Conservation (phyloP, 2,113 vertebrate genomes). For the Scomber scombrus region DNA sequence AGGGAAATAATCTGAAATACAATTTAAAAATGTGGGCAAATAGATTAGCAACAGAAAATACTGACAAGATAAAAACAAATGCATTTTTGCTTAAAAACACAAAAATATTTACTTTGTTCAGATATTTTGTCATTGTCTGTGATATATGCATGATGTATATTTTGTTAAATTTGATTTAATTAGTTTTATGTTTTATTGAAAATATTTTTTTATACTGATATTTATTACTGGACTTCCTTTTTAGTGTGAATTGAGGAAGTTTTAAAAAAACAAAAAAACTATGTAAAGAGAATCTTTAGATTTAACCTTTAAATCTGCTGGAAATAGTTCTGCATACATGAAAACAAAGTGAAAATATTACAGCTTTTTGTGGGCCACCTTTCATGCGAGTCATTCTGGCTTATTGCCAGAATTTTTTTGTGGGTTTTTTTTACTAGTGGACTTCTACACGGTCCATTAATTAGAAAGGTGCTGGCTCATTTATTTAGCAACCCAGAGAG, state of each 20-base stretch:
- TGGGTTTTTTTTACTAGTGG: constrained; percentile 7
- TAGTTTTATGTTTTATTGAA: not conserved
- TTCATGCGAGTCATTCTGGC: constrained; percentile 24
- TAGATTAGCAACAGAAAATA: not conserved
- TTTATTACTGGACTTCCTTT: not conserved
- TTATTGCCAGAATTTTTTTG: constrained; percentile 28
- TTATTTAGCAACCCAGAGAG: constrained; percentile 49
- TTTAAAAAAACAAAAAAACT: not conserved
- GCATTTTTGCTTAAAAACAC: not conserved
- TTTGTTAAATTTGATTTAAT: not conserved
- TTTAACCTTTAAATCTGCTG: not conserved
- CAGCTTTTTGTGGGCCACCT: not conserved
- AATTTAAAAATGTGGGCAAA: not conserved
- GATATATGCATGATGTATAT: not conserved
- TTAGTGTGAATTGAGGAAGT: not conserved
- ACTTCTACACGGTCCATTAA: constrained; percentile 55
- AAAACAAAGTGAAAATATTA: not conserved
- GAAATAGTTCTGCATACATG: not conserved
- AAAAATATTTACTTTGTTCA: not conserved
- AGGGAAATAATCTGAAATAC: not conserved
- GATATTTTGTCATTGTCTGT: not conserved
- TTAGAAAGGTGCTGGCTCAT: constrained; percentile 67
- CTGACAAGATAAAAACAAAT: not conserved
- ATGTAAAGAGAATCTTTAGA: not conserved
- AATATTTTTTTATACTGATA: not conserved